A percentile compares a stretch with the other conserved stretches of the same genome.
These are phyloP conservation scores for Oopsacas minuta DNA, from an alignment of 37 sponge, comb jelly and placozoan genomes.

Conservation along the genomic window DNA sequence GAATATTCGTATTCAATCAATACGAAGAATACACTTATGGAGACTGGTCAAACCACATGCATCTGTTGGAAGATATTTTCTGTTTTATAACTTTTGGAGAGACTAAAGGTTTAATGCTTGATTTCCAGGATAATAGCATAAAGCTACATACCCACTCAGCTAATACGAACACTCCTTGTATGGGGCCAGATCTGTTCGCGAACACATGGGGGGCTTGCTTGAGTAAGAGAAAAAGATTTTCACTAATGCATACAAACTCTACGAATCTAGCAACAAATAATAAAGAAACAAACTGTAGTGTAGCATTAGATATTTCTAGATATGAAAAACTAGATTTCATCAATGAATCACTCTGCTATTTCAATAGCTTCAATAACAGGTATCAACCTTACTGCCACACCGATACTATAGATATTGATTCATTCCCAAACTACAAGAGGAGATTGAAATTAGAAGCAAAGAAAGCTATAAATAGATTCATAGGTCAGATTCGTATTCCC, in stretches of 20 bases:
- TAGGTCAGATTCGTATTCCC: background rate
- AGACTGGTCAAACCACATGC: background rate
- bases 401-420: background rate
- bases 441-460: background rate
- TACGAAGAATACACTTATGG: background rate
- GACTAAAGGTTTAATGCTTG: background rate
- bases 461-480: background rate
- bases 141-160: no score
- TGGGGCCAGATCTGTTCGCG: background rate
- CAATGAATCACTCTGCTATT: background rate
- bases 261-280: background rate
- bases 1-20: background rate
- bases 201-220: background rate
- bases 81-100: background rate
- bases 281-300: background rate
- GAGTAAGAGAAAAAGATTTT: background rate
- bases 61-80: background rate
- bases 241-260: background rate
- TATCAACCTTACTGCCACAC: background rate
- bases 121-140: background rate
- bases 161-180: background rate
- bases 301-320: background rate
- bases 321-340: background rate
- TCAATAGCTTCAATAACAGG: background rate
- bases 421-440: background rate